Percentiles rank a stretch among this genome's conserved stretches.
phyloP scores from a whole-genome alignment of 1,140 invertebrate species.

The Zaprionus davidi region DNA sequence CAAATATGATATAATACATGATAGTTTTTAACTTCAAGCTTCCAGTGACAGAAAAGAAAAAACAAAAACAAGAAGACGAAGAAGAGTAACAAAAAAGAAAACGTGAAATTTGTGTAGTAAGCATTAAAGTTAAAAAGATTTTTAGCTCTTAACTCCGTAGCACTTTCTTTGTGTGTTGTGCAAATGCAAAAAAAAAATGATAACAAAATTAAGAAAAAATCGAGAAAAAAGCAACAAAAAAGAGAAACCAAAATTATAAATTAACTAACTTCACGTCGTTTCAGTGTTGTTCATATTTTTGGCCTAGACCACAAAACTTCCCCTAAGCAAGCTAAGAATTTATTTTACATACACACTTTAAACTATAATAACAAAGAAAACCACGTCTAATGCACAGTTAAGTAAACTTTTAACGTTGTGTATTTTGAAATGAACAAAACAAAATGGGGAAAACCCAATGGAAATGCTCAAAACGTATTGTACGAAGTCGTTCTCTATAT shows the following conservation, averaged over 20 bases:
- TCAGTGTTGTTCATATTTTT: conserved; percentile 68
- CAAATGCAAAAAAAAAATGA: conserved; percentile 43
- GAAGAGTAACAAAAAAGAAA: conserved; percentile 44
- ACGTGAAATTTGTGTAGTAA: conserved; percentile 74
- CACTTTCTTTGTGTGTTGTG: conserved; percentile 79
- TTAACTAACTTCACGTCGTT: conserved; percentile 60
- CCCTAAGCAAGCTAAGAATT: conserved; percentile 77
- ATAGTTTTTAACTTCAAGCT: conserved; percentile 78
- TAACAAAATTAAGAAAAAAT: conserved; percentile 23
- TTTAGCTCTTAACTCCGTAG: conserved; percentile 77
- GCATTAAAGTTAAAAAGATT: conserved; percentile 71
- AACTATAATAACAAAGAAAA: background rate
- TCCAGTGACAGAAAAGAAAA: conserved; percentile 75
- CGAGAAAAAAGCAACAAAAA: conserved; percentile 36
- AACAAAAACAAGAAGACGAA: background rate
- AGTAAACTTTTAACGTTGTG: conserved; percentile 64
- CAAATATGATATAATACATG: conserved; percentile 43
- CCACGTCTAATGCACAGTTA: conserved; percentile 58
- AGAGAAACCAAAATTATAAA: conserved; percentile 37
- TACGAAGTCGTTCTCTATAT: conserved; percentile 53
- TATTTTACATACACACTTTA: conserved; percentile 62
- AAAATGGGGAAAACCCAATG: conserved; percentile 36
- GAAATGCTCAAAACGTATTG: conserved; percentile 44
- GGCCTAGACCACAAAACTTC: conserved; percentile 67
- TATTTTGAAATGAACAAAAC: conserved; percentile 53